Conservation (phyloP, 2,113 vertebrate species). For the Pontoporia blainvillei region DNA sequence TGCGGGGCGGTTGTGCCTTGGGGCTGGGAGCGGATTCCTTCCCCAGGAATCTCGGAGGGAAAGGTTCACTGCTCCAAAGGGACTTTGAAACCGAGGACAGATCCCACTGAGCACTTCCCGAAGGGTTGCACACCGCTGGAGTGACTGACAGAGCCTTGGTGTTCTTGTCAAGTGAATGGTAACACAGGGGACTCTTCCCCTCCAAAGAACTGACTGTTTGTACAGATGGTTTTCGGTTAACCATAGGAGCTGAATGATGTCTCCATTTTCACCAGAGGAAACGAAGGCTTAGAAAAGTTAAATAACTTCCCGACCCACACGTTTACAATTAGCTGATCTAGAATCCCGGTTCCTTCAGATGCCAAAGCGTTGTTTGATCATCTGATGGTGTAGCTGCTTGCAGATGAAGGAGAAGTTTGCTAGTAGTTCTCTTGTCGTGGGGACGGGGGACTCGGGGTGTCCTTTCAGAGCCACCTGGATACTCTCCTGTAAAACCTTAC, state of each 20-base stretch:
- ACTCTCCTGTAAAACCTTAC: not conserved
- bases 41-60: not conserved
- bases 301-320: not conserved
- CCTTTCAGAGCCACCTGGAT: not conserved
- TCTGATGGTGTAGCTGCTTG: not conserved
- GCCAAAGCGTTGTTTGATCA: rapidly evolving
- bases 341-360: not conserved
- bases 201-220: not conserved
- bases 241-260: not conserved
- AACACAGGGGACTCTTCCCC: not conserved
- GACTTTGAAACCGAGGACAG: not conserved
- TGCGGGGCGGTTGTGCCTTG: too few relatives aligned
- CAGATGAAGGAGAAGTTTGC: not conserved
- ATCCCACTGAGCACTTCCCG: not conserved
- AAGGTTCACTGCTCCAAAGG: not conserved
- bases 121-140: too few relatives aligned
- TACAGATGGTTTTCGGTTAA: not conserved
- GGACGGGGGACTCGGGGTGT: not conserved
- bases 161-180: not conserved
- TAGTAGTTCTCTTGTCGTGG: rapidly evolving
- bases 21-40: not conserved
- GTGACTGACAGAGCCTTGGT: not conserved
- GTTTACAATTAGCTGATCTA: not conserved
- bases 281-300: not conserved
- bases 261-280: not conserved